Base-by-base conservation (phyloP, 2,113 vertebrate species). In the Pavo muticus region DNA sequence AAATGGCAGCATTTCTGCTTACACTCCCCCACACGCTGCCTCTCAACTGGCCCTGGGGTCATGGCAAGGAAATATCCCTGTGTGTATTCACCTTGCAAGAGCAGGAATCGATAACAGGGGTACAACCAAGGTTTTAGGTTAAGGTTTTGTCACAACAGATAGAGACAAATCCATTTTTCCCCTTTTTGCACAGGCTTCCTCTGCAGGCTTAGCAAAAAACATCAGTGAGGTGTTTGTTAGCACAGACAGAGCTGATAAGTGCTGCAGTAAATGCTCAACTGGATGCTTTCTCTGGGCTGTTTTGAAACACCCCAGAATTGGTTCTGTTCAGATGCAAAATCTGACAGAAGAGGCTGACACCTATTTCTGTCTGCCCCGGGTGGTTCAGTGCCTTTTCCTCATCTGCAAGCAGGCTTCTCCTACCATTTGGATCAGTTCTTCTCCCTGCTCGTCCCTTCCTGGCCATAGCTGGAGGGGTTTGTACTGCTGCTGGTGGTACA, bases 61-160 rank as follows among this genome's bases (percentile, higher is more conserved):
- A 0, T 3, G 74, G 30, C 11, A 12, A 27, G 42, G 11, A 17
- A 23, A 10, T 10, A 0, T 13, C 25, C 48, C 24, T 4, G 16
- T 18, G 25, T 21, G 48, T 21, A 44, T 50, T 27, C 14, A 32
- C 6, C 17, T 57, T 32, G 29, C 47, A 50, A 82, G 63, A 47
- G 56, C 27, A 23, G 68, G 72, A 54, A 23, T n/a, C 0, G 3
- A 9, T 25, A 52, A 27, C 50, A 27, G 50, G 27, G 50, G 25
- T 52, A 15, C 50, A 52, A 27, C 13, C 50, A 27, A 52, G 50
- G 25, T 52, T 52, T 47, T 44, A 57, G 5, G 47, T 63, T 32
- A 54, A 71, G 35, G 40, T 21, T 39, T 67, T 72, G 48, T 48
- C 19, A 16, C 8, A 29, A 27, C n/a, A 56, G 11, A 54, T 12